These are phyloP conservation scores for Furcula furcula DNA, from an alignment of 2,888 invertebrate species.

Conservation along the genomic window DNA sequence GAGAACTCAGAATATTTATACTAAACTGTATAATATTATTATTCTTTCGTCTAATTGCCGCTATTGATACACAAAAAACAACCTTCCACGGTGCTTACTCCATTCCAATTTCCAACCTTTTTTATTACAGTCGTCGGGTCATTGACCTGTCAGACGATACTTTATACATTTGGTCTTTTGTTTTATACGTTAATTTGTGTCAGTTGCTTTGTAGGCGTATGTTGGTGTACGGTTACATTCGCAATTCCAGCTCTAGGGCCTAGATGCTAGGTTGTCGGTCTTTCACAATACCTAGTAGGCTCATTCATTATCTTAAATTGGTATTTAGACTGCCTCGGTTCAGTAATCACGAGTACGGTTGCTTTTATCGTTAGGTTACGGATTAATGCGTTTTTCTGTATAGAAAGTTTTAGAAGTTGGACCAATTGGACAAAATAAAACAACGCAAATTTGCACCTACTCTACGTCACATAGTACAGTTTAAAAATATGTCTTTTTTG, in stretches of 20 bases:
- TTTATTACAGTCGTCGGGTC: slow-evolving; percentile 14
- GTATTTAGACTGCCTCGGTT: too few relatives aligned
- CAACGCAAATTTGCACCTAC: too few relatives aligned
- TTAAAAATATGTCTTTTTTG: too few relatives aligned
- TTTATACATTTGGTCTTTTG: slow-evolving; percentile 21
- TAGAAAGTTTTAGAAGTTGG: too few relatives aligned
- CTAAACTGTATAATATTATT: neutral
- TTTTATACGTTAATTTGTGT: slow-evolving; percentile 28
- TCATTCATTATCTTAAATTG: neutral
- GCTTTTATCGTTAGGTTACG: too few relatives aligned
- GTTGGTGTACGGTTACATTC: slow-evolving; percentile 17
- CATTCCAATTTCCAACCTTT: slow-evolving; percentile 5
- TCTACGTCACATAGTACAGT: too few relatives aligned
- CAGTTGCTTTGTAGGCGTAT: slow-evolving; percentile 26
- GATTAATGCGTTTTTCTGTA: too few relatives aligned
- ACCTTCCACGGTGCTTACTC: slow-evolving; percentile 1
- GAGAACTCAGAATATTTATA: too few relatives aligned
- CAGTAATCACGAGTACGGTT: too few relatives aligned
- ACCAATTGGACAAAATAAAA: too few relatives aligned
- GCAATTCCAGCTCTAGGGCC: slow-evolving; percentile 12
- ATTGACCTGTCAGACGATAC: slow-evolving; percentile 19
- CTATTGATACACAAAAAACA: neutral
- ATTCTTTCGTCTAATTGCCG: neutral
- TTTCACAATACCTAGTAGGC: slow-evolving; percentile 25
- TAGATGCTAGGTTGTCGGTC: slow-evolving; percentile 4